Percentiles rank a stretch among this genome's conserved stretches.
phyloP scores from a whole-genome alignment of 2,888 invertebrate species.

The Hololepta plana region DNA sequence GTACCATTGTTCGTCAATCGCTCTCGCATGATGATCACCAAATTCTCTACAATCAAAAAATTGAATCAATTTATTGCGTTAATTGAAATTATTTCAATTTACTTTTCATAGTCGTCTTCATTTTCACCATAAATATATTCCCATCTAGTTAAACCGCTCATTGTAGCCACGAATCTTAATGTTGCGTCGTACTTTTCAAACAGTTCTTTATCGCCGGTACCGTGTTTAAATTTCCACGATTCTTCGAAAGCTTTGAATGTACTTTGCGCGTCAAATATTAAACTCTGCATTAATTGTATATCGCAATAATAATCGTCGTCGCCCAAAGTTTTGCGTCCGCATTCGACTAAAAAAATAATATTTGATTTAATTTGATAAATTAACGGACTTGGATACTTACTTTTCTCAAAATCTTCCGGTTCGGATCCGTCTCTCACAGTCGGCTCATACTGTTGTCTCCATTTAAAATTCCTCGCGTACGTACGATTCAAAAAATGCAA shows the following conservation, averaged over 20 bases:
- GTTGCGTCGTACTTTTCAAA: constrained; percentile 53
- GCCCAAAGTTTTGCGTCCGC: constrained; percentile 41
- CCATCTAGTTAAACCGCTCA: constrained; percentile 81
- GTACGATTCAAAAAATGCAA: constrained; percentile 57
- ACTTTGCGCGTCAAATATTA: constrained; percentile 78
- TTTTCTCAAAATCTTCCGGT: constrained; percentile 17
- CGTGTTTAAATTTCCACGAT: constrained; percentile 22
- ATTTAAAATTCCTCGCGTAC: constrained; percentile 36
- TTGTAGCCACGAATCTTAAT: constrained; percentile 69
- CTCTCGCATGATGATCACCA: constrained; percentile 53
- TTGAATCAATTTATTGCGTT: neutral
- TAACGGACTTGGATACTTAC: constrained; percentile 4
- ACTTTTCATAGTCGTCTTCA: constrained; percentile 25
- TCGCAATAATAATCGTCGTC: constrained; percentile 69
- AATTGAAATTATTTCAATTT: constrained; percentile 7
- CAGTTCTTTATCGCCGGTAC: constrained; percentile 31
- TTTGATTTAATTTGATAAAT: neutral
- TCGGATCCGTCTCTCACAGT: constrained; percentile 17
- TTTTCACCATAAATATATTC: constrained; percentile 52
- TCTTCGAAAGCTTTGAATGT: constrained; percentile 32
- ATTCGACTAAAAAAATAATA: constrained; percentile 35
- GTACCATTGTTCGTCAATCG: constrained; percentile 85
- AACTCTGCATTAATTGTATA: constrained; percentile 62
- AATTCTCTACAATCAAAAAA: constrained; percentile 36
- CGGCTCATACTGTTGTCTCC: constrained; percentile 41